Conservation (phyloP, 2,888 invertebrate genomes). For the Phengaris alcon region DNA sequence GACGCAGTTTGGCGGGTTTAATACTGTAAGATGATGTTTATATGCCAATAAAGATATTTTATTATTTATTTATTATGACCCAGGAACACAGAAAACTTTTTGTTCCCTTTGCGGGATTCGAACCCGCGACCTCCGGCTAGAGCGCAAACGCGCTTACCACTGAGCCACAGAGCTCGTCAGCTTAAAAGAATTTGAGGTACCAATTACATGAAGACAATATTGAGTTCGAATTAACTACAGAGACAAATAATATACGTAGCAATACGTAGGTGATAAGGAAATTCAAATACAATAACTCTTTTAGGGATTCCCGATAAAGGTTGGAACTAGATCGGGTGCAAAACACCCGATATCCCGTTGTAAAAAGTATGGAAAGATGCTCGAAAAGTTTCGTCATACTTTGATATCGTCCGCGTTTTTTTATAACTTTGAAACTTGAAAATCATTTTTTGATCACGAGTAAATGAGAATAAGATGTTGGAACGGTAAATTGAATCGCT, state of each 20-base stretch:
- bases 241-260: neutral
- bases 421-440: neutral
- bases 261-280: neutral
- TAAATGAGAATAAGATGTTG: too few species aligned
- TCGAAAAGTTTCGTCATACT: neutral
- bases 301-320: neutral
- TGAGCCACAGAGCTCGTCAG: too few species aligned
- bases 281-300: slow-evolving; percentile 11
- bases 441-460: too few species aligned
- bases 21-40: too few species aligned
- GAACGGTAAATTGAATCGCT: too few species aligned
- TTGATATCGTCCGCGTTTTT: neutral
- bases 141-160: too few species aligned
- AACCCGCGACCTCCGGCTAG: too few species aligned
- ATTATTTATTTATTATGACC: too few species aligned
- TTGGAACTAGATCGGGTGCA: neutral
- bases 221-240: neutral
- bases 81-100: too few species aligned
- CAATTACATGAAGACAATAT: neutral
- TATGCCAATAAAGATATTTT: too few species aligned
- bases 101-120: too few species aligned
- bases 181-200: neutral
- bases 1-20: too few species aligned
- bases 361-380: neutral
- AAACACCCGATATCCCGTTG: neutral